Evolutionary conservation across 2,797 vertebrate species (phyloP).

Genomic region (Pantherophis alleghaniensis): DNA sequence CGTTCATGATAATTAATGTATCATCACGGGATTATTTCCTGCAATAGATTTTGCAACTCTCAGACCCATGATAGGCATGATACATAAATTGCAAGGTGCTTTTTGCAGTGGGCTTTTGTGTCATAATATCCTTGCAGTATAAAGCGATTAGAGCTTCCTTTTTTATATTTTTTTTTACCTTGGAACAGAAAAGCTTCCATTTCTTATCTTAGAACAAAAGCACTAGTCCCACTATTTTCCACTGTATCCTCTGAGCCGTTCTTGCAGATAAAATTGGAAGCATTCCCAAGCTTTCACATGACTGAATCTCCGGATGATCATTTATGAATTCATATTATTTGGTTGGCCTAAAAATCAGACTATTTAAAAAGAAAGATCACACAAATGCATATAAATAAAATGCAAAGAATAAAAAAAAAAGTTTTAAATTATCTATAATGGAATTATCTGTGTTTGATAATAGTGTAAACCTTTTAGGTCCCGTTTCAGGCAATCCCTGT

Average conservation of each 20-base stretch:
- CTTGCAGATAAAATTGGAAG: neutral
- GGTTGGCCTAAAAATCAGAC: neutral
- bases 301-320: neutral
- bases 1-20: neutral
- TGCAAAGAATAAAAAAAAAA: neutral
- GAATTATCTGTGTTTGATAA: neutral
- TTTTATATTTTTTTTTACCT: neutral
- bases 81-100: neutral
- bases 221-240: neutral
- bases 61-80: neutral
- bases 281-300: neutral
- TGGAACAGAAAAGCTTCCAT: neutral
- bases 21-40: conserved; percentile 4
- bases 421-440: neutral
- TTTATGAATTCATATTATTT: neutral
- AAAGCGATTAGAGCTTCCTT: neutral
- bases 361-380: neutral
- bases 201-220: neutral
- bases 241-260: neutral
- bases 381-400: neutral
- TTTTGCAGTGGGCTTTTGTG: neutral
- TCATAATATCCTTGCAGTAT: neutral
- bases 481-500: too few relatives aligned
- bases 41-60: neutral
- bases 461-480: neutral